Base-by-base conservation (phyloP, 35 echinoderm and acorn worm genomes). In the Diadema setosum region DNA sequence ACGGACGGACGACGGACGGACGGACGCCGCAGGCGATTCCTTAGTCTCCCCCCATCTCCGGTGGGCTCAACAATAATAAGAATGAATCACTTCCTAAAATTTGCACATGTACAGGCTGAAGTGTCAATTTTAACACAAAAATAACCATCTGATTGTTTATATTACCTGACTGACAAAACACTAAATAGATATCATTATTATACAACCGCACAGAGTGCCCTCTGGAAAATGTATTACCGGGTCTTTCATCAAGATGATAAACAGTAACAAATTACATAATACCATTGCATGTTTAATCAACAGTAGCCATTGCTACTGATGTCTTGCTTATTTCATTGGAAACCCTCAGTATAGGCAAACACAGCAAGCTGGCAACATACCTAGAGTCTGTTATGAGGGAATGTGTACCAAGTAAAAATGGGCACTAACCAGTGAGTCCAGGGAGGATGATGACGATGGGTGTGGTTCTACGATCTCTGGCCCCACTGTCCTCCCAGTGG, bases 371-470 rank as follows among this genome's bases (percentile, higher is more conserved):
- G 8, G 11, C 20, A 70, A 24, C 11, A 33, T 8, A n/a, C 8
- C 8, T 20, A 20, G 32, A 50, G 42, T 82, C 20, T 1, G 2
- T n/a, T 24, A 50, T 27, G 40, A 30, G 56, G 48, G 16, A 18
- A 3, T 26, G 67, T 15, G 32, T 5, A 16, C 8, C 12, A 6
- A 5, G 12, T 5, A 32, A 20, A 16, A 67, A 70, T 24, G 11
- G 58, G 5, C 25, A 25, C 87, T 55, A 78, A 97, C 94, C 94
- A 50, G 94, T 97, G 82, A 93, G 80, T 31, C 94, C 94, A 37
- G 94, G 94, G 34, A 97, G 49, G 41, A 97, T 59, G 17, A 97
- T 16, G 29, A 97, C 94, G 23, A 87, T 97, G 32, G 94, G 94
- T 63, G 87, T 89, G 20, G 25, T 80, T 21, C 16, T 30, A 17